A percentile compares a stretch with the other conserved stretches of the same genome.
These are phyloP conservation scores for Halcyon leucocephala DNA, from an alignment of 2,797 vertebrate genomes.

Conservation along the genomic window DNA sequence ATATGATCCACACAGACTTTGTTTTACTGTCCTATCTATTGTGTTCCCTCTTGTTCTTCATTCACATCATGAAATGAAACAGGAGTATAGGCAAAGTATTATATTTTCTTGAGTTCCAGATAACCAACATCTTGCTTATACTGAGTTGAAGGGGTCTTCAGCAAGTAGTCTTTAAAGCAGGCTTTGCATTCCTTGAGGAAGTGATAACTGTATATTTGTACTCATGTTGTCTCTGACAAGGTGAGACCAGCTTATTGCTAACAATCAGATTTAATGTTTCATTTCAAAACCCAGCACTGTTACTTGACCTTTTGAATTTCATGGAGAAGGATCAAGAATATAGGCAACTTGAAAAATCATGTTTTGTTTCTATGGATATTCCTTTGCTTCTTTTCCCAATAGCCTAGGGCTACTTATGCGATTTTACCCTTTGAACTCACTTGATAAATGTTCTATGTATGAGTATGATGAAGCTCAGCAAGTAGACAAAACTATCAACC, in stretches of 20 bases:
- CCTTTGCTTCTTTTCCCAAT: neutral
- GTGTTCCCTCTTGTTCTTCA: neutral
- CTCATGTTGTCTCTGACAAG: neutral
- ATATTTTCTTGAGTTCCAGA: neutral
- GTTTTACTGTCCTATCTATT: neutral
- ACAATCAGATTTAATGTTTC: neutral
- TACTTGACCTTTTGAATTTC: neutral
- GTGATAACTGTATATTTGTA: neutral
- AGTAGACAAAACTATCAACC: neutral
- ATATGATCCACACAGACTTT: neutral
- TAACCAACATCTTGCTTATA: neutral
- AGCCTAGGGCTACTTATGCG: fast-evolving
- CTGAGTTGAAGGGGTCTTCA: neutral
- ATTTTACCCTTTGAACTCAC: neutral
- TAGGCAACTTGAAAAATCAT: neutral
- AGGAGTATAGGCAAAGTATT: neutral
- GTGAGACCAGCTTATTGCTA: neutral
- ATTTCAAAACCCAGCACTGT: neutral
- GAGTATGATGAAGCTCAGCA: neutral
- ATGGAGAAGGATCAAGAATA: neutral
- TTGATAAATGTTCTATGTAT: neutral
- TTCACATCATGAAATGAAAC: neutral
- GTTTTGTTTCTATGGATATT: neutral
- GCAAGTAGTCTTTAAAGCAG: neutral
- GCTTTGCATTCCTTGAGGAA: neutral